A percentile compares a stretch with the other conserved stretches of the same genome.
phyloP scores from a whole-genome alignment of 2,888 invertebrate genomes.

The Papilio demoleus region DNA sequence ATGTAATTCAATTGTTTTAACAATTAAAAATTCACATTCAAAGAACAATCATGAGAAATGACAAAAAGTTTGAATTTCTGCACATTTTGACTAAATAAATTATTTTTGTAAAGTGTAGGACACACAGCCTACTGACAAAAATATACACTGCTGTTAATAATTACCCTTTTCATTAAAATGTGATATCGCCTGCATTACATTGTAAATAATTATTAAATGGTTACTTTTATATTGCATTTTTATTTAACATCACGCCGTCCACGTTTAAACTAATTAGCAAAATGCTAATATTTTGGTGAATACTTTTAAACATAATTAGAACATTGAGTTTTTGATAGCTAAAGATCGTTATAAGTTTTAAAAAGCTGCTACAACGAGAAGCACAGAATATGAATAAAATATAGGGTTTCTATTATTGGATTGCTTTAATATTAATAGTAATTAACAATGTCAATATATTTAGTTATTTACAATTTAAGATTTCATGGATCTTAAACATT shows the following conservation, averaged over 20 bases:
- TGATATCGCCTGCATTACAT: conserved; percentile 72
- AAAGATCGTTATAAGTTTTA: no score
- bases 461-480: no score
- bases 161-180: conserved; percentile 71
- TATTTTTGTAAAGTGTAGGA: conserved; percentile 11
- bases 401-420: no score
- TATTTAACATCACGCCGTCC: conserved; percentile 16
- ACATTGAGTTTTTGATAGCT: no score
- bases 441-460: no score
- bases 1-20: conserved; percentile 3
- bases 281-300: no score
- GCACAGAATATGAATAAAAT: no score
- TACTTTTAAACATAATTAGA: no score
- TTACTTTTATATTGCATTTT: conserved; percentile 59
- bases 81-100: conserved; percentile 4
- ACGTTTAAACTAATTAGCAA: background rate
- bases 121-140: conserved; percentile 51
- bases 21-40: background rate
- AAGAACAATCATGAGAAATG: conserved; percentile 3
- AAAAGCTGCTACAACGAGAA: no score
- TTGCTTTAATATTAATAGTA: no score
- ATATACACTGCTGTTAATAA: conserved; percentile 76
- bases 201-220: conserved; percentile 81
- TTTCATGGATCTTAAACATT: no score
- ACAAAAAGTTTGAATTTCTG: background rate